phyloP scores from a whole-genome alignment of 2,797 vertebrate species.

The Enteromius thamalakanensis region DNA sequence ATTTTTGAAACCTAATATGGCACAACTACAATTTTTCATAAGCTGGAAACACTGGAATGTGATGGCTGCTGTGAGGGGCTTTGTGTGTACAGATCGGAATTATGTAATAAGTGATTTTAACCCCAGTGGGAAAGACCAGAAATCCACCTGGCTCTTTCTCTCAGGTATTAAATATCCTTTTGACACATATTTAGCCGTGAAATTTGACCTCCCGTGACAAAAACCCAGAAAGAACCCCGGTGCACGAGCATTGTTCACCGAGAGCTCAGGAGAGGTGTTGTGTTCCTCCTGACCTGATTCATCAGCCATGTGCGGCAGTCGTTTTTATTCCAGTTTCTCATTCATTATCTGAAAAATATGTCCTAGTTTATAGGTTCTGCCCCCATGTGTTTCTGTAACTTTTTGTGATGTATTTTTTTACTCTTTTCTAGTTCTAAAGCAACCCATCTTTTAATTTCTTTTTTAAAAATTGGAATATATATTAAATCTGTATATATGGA shows the following conservation, averaged over 20 bases:
- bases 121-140: constrained; percentile 22
- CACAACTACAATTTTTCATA: not conserved
- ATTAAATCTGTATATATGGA: constrained; percentile 15
- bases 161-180: constrained; percentile 13
- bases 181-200: constrained; percentile 16
- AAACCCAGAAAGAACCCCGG: not conserved
- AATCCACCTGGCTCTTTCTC: constrained; percentile 24
- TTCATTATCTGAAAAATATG: not conserved
- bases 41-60: not conserved
- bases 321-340: not conserved
- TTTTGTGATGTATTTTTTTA: no score
- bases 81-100: not conserved
- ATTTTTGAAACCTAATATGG: not conserved
- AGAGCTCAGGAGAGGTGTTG: not conserved
- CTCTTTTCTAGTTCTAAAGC: not conserved
- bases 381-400: not conserved
- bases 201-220: constrained; percentile 2
- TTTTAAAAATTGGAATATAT: not conserved
- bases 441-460: not conserved
- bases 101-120: constrained; percentile 11
- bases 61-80: constrained; percentile 4
- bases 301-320: not conserved
- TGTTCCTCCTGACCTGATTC: constrained; percentile 27
- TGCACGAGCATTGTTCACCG: not conserved
- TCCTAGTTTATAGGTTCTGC: not conserved